Percentiles rank a stretch among this genome's conserved stretches.
These are phyloP conservation scores for Barnardius zonarius DNA, from an alignment of 2,113 vertebrate species.

Conservation along the genomic window DNA sequence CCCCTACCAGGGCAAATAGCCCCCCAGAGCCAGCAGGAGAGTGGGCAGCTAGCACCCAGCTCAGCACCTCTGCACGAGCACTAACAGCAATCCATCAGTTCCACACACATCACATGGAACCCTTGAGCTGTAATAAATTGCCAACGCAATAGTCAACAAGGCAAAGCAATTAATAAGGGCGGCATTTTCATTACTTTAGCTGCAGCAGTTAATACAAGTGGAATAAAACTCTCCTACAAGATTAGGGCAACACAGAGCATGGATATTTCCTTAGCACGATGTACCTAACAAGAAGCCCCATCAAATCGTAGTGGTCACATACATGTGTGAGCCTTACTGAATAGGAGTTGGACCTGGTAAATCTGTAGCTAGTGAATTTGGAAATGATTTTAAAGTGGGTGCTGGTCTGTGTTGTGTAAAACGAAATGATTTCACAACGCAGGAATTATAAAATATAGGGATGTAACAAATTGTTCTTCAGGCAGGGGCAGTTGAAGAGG, in stretches of 20 bases:
- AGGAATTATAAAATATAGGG: background rate
- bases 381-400: background rate
- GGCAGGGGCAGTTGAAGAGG: background rate
- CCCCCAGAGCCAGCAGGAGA: background rate
- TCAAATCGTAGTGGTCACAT: background rate
- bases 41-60: background rate
- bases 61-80: background rate
- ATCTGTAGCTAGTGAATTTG: background rate
- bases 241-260: background rate
- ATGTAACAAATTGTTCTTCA: background rate
- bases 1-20: background rate
- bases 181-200: background rate
- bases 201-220: background rate
- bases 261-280: background rate
- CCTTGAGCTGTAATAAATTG: background rate
- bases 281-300: background rate
- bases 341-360: conserved; percentile 47
- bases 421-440: background rate
- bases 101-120: background rate
- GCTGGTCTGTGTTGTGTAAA: background rate
- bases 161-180: background rate
- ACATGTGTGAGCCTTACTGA: background rate
- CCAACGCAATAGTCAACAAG: background rate
- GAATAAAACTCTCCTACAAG: background rate
- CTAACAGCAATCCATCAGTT: background rate